A percentile compares a stretch with the other conserved stretches of the same genome.
phyloP scores from a whole-genome alignment of 2,113 vertebrate species.

The Morphnarchus princeps region DNA sequence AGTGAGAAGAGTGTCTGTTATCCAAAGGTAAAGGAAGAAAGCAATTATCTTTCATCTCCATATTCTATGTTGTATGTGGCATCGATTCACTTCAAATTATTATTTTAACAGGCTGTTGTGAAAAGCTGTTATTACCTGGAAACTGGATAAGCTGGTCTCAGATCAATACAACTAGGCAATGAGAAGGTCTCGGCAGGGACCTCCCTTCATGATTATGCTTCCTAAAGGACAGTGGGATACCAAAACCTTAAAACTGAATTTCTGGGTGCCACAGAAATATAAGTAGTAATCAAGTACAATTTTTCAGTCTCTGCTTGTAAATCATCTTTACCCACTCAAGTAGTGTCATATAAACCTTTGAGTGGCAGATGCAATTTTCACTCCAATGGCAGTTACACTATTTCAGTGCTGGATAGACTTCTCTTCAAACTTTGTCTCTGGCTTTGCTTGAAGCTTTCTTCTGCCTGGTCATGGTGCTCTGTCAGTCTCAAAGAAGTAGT shows the following conservation, averaged over 20 bases:
- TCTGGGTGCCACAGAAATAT: background rate
- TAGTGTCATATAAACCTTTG: background rate
- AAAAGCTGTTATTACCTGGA: background rate
- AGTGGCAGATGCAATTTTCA: background rate
- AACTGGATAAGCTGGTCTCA: background rate
- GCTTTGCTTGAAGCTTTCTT: background rate
- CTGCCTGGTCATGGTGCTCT: background rate
- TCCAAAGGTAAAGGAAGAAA: background rate
- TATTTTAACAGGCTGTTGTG: conserved; percentile 5
- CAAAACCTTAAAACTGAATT: background rate
- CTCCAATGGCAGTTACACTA: background rate
- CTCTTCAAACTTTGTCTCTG: background rate
- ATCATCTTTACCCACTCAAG: background rate
- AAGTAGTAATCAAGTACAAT: background rate
- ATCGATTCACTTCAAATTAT: background rate
- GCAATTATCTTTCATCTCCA: background rate
- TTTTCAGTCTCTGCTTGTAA: background rate
- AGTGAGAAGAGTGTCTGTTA: background rate
- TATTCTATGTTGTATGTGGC: background rate
- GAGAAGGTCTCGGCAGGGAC: background rate
- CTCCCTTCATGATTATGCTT: background rate
- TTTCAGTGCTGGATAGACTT: background rate
- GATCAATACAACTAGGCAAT: background rate
- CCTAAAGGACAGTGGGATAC: background rate
- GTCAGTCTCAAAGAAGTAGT: background rate